These are phyloP conservation scores for Torymus auratus DNA, from an alignment of 2,888 invertebrate species.

Conservation along the genomic window DNA sequence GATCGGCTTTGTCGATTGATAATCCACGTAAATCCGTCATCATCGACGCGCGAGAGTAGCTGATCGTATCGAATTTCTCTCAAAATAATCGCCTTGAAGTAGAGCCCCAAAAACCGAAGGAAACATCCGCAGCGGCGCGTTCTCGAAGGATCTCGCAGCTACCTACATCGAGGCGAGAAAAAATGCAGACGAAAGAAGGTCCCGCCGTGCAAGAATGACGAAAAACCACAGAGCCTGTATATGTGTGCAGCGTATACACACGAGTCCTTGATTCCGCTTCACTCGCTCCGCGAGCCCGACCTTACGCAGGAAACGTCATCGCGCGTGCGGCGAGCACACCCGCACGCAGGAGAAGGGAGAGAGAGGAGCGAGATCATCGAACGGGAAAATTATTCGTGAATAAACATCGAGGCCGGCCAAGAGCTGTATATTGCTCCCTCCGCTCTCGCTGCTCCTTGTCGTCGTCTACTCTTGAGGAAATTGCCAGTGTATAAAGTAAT, in stretches of 20 bases:
- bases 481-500: too few species aligned
- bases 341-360: slow-evolving; percentile 1
- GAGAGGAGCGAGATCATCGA: slow-evolving; percentile 39
- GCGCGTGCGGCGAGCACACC: not conserved
- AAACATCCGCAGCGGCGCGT: too few species aligned
- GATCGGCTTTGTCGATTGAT: too few species aligned
- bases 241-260: slow-evolving; percentile 29
- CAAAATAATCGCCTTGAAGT: too few species aligned
- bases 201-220: not conserved
- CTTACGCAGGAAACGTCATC: slow-evolving; percentile 36
- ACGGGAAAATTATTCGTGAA: slow-evolving; percentile 43
- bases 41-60: too few species aligned
- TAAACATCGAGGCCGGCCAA: not conserved
- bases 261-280: slow-evolving; percentile 69
- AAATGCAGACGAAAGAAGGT: not conserved
- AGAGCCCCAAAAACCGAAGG: too few species aligned
- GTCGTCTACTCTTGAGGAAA: not conserved
- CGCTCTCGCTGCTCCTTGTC: not conserved
- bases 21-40: too few species aligned
- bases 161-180: too few species aligned
- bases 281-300: slow-evolving; percentile 1
- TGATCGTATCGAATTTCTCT: too few species aligned
- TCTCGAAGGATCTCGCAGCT: too few species aligned
- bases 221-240: not conserved
- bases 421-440: not conserved